phyloP scores from a whole-genome alignment of 2,797 vertebrate species.

The Fringilla coelebs region DNA sequence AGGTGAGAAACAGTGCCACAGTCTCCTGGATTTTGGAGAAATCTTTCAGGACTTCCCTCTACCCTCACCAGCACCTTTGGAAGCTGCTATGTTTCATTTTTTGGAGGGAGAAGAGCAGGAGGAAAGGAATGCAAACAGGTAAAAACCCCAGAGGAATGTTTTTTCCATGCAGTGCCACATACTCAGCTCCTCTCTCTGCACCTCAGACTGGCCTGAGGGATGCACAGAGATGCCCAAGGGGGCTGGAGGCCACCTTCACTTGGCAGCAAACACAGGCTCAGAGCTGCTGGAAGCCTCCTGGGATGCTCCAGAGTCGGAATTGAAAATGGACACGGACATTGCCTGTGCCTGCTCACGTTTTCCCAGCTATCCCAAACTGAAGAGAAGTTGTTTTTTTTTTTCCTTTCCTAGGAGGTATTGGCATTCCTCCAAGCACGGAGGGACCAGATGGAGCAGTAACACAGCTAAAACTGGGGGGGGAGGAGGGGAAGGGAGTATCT shows the following conservation, averaged over 20 bases:
- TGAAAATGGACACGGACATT: neutral
- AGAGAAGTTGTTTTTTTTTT: neutral
- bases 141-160: neutral
- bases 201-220: neutral
- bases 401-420: neutral
- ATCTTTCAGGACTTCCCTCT: neutral
- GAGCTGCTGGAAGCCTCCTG: neutral
- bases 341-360: neutral
- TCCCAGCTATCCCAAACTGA: neutral
- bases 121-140: neutral
- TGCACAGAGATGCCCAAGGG: neutral
- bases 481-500: neutral
- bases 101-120: rapidly evolving
- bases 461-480: neutral
- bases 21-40: rapidly evolving
- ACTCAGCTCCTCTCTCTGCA: neutral
- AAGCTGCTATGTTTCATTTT: neutral
- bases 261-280: neutral
- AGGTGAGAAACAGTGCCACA: neutral
- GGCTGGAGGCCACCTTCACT: neutral
- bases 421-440: neutral
- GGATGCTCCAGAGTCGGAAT: rapidly evolving
- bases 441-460: conserved; percentile 17
- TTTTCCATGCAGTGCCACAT: neutral
- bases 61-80: neutral